phyloP scores from a whole-genome alignment of 1,140 invertebrate genomes.

The Agraylea sexmaculata region DNA sequence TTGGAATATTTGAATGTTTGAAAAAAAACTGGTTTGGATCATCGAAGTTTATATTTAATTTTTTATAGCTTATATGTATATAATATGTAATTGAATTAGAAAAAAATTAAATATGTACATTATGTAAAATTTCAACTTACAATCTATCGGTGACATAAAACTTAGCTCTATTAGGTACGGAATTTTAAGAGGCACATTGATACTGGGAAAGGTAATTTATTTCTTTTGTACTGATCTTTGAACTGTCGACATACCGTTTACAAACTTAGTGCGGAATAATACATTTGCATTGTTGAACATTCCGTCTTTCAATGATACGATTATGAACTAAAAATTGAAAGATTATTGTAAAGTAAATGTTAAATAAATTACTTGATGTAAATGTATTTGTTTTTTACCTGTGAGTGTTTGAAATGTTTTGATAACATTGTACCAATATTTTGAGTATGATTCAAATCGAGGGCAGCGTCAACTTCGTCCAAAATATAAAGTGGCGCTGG shows the following conservation, averaged over 20 bases:
- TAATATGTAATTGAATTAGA: too few relatives aligned
- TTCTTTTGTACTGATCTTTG: slow-evolving; percentile 44
- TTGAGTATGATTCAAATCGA: slow-evolving; percentile 97
- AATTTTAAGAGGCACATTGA: too few relatives aligned
- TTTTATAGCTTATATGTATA: too few relatives aligned
- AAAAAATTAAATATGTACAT: too few relatives aligned
- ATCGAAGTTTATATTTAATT: too few relatives aligned
- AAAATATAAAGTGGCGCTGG: slow-evolving; percentile 98
- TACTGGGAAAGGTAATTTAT: not conserved
- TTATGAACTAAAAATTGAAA: slow-evolving; percentile 73
- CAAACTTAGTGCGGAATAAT: slow-evolving; percentile 87
- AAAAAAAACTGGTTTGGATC: too few relatives aligned
- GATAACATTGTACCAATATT: slow-evolving; percentile 97
- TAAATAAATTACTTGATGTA: slow-evolving; percentile 3
- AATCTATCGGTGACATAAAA: too few relatives aligned
- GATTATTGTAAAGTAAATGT: not conserved
- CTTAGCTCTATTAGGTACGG: too few relatives aligned
- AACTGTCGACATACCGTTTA: slow-evolving; percentile 90
- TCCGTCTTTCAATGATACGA: slow-evolving; percentile 97
- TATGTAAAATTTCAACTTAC: too few relatives aligned
- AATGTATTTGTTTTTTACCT: slow-evolving; percentile 48
- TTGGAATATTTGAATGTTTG: too few relatives aligned
- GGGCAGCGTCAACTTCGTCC: slow-evolving; percentile 97
- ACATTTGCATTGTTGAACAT: slow-evolving; percentile 99
- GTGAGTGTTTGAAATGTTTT: slow-evolving; percentile 87